Conservation (phyloP, 1,140 invertebrate species). For the Panagrolaimus sp. region DNA sequence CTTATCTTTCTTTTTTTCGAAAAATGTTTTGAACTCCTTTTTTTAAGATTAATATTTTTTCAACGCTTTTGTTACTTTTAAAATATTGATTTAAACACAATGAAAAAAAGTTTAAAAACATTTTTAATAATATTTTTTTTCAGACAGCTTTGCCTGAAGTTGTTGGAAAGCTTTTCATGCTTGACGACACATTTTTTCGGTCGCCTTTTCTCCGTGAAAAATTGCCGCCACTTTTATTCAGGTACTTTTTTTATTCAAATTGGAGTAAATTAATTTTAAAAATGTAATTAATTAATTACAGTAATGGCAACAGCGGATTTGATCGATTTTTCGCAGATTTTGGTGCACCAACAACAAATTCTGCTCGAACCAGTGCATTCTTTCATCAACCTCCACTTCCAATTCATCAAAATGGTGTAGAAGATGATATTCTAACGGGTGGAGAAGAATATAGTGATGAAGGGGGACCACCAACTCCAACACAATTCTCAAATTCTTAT, state of each 20-base stretch:
- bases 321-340: conserved; percentile 8
- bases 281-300: conserved; percentile 6
- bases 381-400: not conserved
- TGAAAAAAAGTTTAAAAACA: no score
- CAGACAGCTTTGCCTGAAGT: conserved; percentile 22
- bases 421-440: not conserved
- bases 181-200: conserved; percentile 32
- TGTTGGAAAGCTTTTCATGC: conserved; percentile 32
- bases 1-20: no score
- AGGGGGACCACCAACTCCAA: not conserved
- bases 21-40: no score
- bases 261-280: not conserved
- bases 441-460: not conserved
- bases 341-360: not conserved
- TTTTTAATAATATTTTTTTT: not conserved
- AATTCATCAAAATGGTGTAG: not conserved
- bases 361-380: not conserved
- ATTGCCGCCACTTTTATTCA: conserved; percentile 28
- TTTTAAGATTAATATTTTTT: no score
- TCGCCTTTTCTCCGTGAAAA: conserved; percentile 31
- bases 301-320: conserved; percentile 10
- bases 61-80: no score
- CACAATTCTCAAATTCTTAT: not conserved
- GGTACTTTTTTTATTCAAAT: conserved; percentile 7
- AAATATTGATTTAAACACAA: no score